These are phyloP conservation scores for Sebastes wilsoni DNA, from an alignment of 2,797 vertebrate species.

Conservation along the genomic window DNA sequence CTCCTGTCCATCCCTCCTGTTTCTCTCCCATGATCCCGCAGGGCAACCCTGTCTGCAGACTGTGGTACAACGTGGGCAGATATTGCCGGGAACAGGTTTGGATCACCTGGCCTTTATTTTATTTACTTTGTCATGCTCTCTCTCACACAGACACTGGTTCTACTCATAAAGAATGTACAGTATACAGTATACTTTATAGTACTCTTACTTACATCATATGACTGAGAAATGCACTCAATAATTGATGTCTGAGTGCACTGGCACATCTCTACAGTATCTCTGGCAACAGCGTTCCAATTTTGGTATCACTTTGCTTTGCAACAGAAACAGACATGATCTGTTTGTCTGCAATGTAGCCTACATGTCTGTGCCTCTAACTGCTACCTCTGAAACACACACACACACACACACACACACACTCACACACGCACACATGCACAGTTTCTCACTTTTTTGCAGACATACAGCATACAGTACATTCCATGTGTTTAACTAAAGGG, in stretches of 20 bases:
- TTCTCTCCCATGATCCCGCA: constrained; percentile 57
- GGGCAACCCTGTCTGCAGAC: constrained; percentile 62
- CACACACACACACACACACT: neutral
- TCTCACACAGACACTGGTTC: no score
- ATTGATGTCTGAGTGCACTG: neutral
- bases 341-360: neutral
- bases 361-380: neutral
- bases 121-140: neutral
- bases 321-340: neutral
- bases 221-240: neutral
- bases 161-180: neutral
- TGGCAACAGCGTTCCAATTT: neutral
- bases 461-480: constrained; percentile 29
- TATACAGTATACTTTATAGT: neutral
- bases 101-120: constrained; percentile 17
- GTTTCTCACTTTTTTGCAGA: neutral
- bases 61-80: constrained; percentile 39
- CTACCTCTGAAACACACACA: neutral
- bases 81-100: constrained; percentile 18
- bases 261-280: neutral
- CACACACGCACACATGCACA: neutral
- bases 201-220: neutral
- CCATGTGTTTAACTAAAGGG: constrained; percentile 54
- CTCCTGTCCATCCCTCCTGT: constrained; percentile 68
- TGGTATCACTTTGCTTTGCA: neutral